Evolutionary conservation across 2,113 vertebrate genomes (phyloP).

Genomic region (Dromiciops gliroides): DNA sequence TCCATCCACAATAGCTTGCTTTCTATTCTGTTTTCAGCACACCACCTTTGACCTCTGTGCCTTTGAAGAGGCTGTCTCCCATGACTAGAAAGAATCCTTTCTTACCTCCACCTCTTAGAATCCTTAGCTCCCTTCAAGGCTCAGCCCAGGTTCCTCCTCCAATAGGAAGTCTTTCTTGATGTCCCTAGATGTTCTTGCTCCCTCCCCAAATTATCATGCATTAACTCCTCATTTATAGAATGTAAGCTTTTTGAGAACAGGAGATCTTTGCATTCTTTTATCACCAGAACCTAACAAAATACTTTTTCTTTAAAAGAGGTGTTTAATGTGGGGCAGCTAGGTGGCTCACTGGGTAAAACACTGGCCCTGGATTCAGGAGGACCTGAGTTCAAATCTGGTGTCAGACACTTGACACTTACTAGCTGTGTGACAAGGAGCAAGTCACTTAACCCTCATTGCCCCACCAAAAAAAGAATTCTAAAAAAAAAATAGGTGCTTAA

Average conservation of each 20-base stretch:
- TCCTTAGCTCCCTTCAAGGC: not conserved
- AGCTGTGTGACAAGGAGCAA: no score
- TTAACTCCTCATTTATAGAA: not conserved
- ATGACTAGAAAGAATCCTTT: not conserved
- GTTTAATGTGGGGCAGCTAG: no score
- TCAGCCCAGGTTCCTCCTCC: not conserved
- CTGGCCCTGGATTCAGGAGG: no score
- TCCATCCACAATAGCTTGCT: not conserved
- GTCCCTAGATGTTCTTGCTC: not conserved
- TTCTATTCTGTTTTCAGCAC: not conserved
- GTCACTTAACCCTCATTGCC: no score
- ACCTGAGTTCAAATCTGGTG: no score
- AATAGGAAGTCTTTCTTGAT: not conserved
- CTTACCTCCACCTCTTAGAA: not conserved
- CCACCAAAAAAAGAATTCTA: no score
- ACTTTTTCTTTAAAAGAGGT: no score
- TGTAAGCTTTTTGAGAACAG: not conserved
- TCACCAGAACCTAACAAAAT: not conserved
- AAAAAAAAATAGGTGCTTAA: no score
- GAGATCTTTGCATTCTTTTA: not conserved
- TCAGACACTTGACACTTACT: no score
- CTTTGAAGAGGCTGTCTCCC: not conserved
- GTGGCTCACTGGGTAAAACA: no score
- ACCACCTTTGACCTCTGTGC: not conserved
- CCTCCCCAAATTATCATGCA: not conserved